Evolutionary conservation across 2,888 invertebrate species (phyloP), one percentile per base, ranked within the genome.

Genomic region (Troilus luridus): DNA sequence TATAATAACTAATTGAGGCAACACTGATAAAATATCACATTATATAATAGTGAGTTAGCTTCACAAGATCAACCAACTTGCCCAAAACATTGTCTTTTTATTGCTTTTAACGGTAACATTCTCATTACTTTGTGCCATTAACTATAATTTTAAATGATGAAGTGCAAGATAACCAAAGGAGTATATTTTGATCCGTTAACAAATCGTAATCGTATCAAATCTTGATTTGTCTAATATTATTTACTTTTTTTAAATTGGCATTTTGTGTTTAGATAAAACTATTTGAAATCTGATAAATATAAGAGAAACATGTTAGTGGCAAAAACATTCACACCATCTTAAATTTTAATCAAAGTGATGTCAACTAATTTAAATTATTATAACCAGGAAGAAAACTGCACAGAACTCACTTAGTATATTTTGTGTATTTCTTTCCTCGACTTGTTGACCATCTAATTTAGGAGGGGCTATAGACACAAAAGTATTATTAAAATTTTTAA

Each of bases 401-500:
- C n/a, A n/a, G 11, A 85, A 85, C 85, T 85, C 56, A 85, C 85
- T 85, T 56, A 85, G 56, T 56, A 85, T 54, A 85, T 85, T 85
- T 85, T 85, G 85, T n/a, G 85, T n/a, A 56, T 85, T 58, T 85
- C 85, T 85, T 56, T 85, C 85, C 14, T 85, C 85, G n/a, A 56
- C n/a, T 14, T n/a, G 56, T 56, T 56, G 85, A 56, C 85, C 85
- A 58, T 85, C 85, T 58, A 85, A 58, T 58, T 85, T 85, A 58
- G 85, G 56, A 85, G 85, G 85, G 56, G 54, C 85, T 85, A 85
- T 58, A 58, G 54, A 85, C 85, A 85, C 85, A 85, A 85, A 85
- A 85, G 56, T 56, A 85, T 17, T 58, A 85, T 85, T 85, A 85
- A 85, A 85, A 85, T 85, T 41, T n/a, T 41, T 85, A 85, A 56